A percentile compares a stretch with the other conserved stretches of the same genome.
Evolutionary conservation across 2,888 invertebrate genomes (phyloP).

Genomic region (Apodemia mormo): DNA sequence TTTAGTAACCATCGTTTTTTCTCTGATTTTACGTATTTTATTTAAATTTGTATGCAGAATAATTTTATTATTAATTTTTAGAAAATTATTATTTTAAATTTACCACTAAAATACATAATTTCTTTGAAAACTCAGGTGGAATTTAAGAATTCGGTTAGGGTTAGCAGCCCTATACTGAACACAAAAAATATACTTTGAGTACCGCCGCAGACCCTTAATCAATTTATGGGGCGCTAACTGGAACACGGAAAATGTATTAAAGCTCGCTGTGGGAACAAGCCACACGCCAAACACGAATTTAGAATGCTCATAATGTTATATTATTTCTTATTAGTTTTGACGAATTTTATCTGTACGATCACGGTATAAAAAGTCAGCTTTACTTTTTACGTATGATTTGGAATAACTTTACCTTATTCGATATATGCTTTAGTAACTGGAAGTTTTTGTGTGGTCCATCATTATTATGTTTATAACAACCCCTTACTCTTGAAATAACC

Average conservation of each 20-base stretch:
- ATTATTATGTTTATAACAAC: background rate
- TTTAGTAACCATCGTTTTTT: too few relatives aligned
- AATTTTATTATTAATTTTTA: too few relatives aligned
- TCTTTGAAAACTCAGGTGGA: too few relatives aligned
- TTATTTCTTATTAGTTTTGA: conserved; percentile 32
- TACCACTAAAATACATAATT: too few relatives aligned
- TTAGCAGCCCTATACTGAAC: conserved; percentile 56
- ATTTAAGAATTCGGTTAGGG: background rate
- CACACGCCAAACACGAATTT: conserved; percentile 60
- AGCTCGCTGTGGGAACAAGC: conserved; percentile 71
- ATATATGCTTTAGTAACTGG: background rate
- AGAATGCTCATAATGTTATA: conserved; percentile 50
- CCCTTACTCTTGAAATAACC: background rate
- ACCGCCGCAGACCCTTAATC: conserved; percentile 75
- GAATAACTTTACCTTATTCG: background rate
- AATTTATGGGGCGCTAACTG: conserved; percentile 82
- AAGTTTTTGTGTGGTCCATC: background rate
- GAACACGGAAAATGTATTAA: conserved; percentile 81
- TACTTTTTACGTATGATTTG: background rate
- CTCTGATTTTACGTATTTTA: too few relatives aligned
- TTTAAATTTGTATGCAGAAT: too few relatives aligned
- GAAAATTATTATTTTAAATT: too few relatives aligned
- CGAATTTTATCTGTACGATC: conserved; percentile 27
- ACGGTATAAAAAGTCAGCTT: background rate
- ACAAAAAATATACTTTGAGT: conserved; percentile 75